Evolutionary conservation across 2,113 vertebrate genomes (phyloP).

Genomic region (Pachyramphus minor): DNA sequence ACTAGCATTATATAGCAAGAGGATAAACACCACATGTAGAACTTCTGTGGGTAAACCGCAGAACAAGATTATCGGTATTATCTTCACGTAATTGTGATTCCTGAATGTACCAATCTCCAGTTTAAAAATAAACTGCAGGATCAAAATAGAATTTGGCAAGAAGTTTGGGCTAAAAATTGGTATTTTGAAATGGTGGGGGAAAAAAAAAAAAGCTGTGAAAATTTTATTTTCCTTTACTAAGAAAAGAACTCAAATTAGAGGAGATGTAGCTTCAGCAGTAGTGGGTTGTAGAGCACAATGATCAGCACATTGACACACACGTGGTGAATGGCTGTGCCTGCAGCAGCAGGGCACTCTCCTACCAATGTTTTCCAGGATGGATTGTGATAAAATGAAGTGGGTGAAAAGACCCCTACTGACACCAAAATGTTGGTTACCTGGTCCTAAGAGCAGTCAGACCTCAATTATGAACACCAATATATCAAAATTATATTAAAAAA

Average conservation of each 20-base stretch:
- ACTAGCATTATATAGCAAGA: neutral
- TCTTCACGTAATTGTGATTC: neutral
- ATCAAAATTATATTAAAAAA: neutral
- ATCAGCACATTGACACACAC: fast-evolving
- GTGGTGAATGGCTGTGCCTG: neutral
- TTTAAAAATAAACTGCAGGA: neutral
- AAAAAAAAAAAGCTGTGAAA: neutral
- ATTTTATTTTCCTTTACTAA: neutral
- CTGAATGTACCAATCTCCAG: neutral
- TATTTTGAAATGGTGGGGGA: neutral
- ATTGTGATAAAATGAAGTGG: fast-evolving
- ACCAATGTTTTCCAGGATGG: neutral
- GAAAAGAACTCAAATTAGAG: neutral
- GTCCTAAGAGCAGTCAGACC: neutral
- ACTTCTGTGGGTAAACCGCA: neutral
- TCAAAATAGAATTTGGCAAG: neutral
- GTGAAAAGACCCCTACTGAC: neutral
- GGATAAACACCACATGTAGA: neutral
- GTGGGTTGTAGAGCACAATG: neutral
- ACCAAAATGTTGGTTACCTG: neutral
- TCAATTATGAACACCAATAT: fast-evolving
- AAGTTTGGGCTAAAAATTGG: neutral
- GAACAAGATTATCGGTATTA: neutral
- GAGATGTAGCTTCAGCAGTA: neutral
- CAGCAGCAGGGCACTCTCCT: neutral